A percentile compares a stretch with the other conserved stretches of the same genome.
phyloP scores from a whole-genome alignment of 1,140 invertebrate genomes.

The Grapholita molesta region DNA sequence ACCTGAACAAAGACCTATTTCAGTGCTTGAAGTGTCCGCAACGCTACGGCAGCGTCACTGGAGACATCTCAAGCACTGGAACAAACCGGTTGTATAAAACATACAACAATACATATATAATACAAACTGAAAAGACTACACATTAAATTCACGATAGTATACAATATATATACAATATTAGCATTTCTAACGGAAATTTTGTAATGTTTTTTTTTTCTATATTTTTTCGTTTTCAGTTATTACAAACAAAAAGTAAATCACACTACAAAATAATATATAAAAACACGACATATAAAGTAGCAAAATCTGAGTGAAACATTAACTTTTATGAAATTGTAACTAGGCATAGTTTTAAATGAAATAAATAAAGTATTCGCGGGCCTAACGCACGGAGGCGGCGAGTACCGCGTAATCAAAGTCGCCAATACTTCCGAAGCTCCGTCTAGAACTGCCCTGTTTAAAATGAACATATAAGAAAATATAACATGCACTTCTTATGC shows the following conservation, averaged over 20 bases:
- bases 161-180: constrained; percentile 65
- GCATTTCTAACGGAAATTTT: constrained; percentile 52
- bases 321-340: constrained; percentile 61
- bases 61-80: constrained; percentile 34
- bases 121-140: constrained; percentile 57
- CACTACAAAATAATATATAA: constrained; percentile 72
- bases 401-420: background rate
- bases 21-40: constrained; percentile 37
- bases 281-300: constrained; percentile 69
- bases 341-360: constrained; percentile 58
- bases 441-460: constrained; percentile 28
- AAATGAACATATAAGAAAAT: constrained; percentile 66
- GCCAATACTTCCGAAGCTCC: background rate
- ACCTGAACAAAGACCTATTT: constrained; percentile 24
- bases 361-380: constrained; percentile 54
- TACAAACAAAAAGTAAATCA: constrained; percentile 72
- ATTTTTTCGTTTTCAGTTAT: constrained; percentile 63
- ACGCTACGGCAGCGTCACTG: background rate
- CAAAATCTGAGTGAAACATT: constrained; percentile 49
- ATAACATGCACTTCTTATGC: constrained; percentile 74
- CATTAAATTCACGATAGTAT: constrained; percentile 64
- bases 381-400: constrained; percentile 4
- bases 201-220: constrained; percentile 58
- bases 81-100: constrained; percentile 31
- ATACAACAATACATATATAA: constrained; percentile 49